phyloP scores from a whole-genome alignment of 2,113 vertebrate genomes.

The Poecilia latipinna region DNA sequence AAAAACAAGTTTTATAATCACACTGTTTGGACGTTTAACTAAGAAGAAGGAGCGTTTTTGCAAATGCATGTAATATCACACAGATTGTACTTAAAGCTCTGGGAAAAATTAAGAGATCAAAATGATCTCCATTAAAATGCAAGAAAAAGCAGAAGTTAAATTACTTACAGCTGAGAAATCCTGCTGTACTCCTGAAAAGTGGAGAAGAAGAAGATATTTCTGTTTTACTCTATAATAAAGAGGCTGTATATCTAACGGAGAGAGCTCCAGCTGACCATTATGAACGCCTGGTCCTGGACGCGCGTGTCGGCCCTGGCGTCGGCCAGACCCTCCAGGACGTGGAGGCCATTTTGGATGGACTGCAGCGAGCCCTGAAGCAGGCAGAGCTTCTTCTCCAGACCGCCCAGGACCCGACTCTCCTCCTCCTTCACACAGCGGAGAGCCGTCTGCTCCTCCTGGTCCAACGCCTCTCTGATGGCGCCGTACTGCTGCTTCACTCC shows the following conservation, averaged over 20 bases:
- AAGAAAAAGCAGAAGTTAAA: background rate
- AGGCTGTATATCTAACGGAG: background rate
- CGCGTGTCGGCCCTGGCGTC: slow-evolving; percentile 62
- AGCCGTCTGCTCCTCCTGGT: slow-evolving; percentile 75
- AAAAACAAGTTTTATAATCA: too few species aligned
- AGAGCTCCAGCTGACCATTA: slow-evolving; percentile 62
- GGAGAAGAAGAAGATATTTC: slow-evolving; percentile 15
- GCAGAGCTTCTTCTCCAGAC: slow-evolving; percentile 71
- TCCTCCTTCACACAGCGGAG: slow-evolving; percentile 73
- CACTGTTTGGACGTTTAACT: too few species aligned
- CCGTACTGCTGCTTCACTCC: slow-evolving; percentile 76
- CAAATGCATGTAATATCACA: too few species aligned
- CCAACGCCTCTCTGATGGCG: slow-evolving; percentile 75
- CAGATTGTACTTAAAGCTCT: too few species aligned
- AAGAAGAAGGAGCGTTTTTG: too few species aligned
- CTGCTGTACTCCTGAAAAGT: slow-evolving; percentile 78
- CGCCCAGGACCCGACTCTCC: slow-evolving; percentile 68
- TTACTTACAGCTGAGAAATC: slow-evolving; percentile 72
- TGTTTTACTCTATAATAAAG: background rate
- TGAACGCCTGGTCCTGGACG: slow-evolving; percentile 78
- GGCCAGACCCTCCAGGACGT: slow-evolving; percentile 67
- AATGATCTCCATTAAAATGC: background rate
- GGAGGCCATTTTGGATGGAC: slow-evolving; percentile 65
- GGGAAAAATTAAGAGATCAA: too few species aligned
- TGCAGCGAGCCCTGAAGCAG: slow-evolving; percentile 58